phyloP scores from a whole-genome alignment of 2,888 invertebrate genomes.

The Eristalis tenax region DNA sequence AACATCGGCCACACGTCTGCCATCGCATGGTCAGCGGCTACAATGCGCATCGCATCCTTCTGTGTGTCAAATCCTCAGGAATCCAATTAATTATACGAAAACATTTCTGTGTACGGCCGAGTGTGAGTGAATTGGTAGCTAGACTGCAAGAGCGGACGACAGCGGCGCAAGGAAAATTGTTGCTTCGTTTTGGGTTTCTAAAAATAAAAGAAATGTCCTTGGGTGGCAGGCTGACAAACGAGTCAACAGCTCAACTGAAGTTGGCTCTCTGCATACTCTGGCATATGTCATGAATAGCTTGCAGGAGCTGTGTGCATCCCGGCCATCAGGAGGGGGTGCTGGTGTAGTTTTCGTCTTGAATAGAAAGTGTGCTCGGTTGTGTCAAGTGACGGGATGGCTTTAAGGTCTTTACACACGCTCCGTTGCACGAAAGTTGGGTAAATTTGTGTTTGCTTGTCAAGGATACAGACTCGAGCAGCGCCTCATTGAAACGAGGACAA shows the following conservation, averaged over 20 bases:
- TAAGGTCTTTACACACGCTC: not conserved
- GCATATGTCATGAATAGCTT: not conserved
- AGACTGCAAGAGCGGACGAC: not conserved
- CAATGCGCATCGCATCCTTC: slow-evolving; percentile 11
- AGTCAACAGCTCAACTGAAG: slow-evolving; percentile 49
- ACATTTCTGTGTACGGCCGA: slow-evolving; percentile 3
- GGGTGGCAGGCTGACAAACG: slow-evolving; percentile 47
- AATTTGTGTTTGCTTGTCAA: not conserved
- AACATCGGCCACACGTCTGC: not conserved
- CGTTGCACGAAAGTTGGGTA: not conserved
- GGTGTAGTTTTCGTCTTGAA: not conserved
- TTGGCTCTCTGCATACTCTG: not conserved
- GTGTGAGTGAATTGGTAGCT: not conserved
- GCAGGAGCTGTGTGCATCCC: slow-evolving; percentile 1
- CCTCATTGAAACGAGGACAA: not conserved
- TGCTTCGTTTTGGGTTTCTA: slow-evolving; percentile 42
- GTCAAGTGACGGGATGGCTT: slow-evolving; percentile 12
- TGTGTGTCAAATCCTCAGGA: slow-evolving; percentile 28
- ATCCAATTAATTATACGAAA: slow-evolving; percentile 59
- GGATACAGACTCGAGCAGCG: not conserved
- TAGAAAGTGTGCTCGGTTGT: not conserved
- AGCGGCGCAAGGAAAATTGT: slow-evolving; percentile 28
- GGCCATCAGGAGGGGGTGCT: not conserved
- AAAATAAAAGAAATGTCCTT: slow-evolving; percentile 56
- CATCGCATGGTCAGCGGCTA: slow-evolving; percentile 7